A percentile compares a stretch with the other conserved stretches of the same genome.
These are phyloP conservation scores for Papilio aristodemus DNA, from an alignment of 1,140 invertebrate genomes.

Conservation along the genomic window DNA sequence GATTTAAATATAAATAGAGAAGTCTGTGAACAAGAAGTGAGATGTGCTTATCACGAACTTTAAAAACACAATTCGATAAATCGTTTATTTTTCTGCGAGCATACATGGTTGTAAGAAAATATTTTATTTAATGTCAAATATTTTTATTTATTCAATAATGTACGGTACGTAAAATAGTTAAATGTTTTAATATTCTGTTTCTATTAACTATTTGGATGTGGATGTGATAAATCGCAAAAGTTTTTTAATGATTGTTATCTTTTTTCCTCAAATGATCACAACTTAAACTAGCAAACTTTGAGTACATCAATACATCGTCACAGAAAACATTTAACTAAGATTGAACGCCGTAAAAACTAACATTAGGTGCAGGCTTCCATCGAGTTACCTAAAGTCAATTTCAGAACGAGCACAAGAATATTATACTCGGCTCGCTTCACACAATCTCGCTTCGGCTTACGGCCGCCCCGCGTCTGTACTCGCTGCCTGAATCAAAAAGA, in stretches of 20 bases:
- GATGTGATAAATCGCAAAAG: neutral
- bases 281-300: neutral
- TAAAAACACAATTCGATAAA: no score
- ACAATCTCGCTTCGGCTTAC: slow-evolving; percentile 32
- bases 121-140: no score
- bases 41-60: no score
- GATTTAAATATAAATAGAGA: no score
- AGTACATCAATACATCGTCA: slow-evolving; percentile 5
- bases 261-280: neutral
- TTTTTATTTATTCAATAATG: no score
- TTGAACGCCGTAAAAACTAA: slow-evolving; percentile 22
- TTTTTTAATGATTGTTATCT: neutral
- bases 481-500: slow-evolving; percentile 31
- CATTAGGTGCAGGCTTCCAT: slow-evolving; percentile 24
- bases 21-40: no score
- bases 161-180: no score
- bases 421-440: slow-evolving; percentile 32
- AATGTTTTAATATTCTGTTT: no score
- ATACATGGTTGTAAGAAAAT: no score
- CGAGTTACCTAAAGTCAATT: slow-evolving; percentile 33
- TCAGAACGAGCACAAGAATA: slow-evolving; percentile 30
- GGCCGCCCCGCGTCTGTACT: slow-evolving; percentile 31
- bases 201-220: no score
- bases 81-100: no score
- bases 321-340: slow-evolving; percentile 15